These are phyloP conservation scores for Pseudomyrmex sp. DNA, from an alignment of 1,140 invertebrate genomes.

Conservation along the genomic window DNA sequence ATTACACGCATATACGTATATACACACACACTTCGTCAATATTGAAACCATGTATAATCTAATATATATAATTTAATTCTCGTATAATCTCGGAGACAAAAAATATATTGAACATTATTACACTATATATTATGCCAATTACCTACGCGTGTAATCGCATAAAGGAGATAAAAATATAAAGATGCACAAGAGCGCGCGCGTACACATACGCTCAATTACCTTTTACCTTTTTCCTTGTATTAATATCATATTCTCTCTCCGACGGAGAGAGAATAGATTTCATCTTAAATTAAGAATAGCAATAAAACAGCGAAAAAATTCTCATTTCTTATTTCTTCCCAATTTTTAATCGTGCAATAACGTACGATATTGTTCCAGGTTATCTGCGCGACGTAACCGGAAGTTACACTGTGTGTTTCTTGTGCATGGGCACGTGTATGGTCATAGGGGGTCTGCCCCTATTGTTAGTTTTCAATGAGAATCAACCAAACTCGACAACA, in stretches of 20 bases:
- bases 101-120: background rate
- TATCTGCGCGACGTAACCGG: constrained; percentile 89
- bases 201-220: background rate
- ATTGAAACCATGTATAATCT: too few species aligned
- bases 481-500: constrained; percentile 74
- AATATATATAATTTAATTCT: too few species aligned
- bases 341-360: background rate
- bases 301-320: background rate
- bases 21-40: too few species aligned
- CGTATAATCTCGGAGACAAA: background rate
- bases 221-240: background rate
- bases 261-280: too few species aligned
- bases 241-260: background rate
- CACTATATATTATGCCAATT: constrained; percentile 31
- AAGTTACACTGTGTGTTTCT: constrained; percentile 89
- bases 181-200: background rate
- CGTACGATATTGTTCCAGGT: constrained; percentile 82
- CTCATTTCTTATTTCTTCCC: background rate
- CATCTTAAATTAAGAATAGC: background rate
- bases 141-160: background rate
- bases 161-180: constrained; percentile 49
- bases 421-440: constrained; percentile 92
- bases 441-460: constrained; percentile 88
- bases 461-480: constrained; percentile 85
- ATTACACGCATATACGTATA: too few species aligned